Percentiles rank a stretch among this genome's conserved stretches.
Conservation (phyloP, 2,113 vertebrate species). For the Vulpes ferrilata region DNA sequence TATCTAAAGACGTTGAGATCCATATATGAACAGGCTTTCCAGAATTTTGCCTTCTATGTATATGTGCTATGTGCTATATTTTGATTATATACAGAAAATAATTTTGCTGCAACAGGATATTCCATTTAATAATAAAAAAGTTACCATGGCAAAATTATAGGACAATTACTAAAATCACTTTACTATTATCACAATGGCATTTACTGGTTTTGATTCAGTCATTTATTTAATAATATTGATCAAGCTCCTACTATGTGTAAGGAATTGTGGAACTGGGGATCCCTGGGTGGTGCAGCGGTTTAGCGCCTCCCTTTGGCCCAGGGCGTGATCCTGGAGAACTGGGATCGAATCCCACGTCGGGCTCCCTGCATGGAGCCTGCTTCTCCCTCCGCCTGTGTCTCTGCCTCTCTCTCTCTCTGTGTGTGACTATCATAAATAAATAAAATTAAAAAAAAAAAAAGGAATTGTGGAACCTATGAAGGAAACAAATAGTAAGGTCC, state of each 20-base stretch:
- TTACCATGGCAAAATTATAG: neutral
- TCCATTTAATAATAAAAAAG: neutral
- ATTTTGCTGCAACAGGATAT: neutral
- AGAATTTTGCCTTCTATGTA: neutral
- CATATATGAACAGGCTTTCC: neutral
- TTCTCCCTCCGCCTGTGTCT: too few species aligned
- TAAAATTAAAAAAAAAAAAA: neutral
- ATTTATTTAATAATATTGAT: neutral
- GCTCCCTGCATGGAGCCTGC: too few species aligned
- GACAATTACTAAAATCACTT: neutral
- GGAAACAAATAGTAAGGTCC: neutral
- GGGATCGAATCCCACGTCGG: too few species aligned
- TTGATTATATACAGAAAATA: slow-evolving; percentile 36
- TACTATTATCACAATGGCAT: neutral
- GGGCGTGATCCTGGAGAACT: too few species aligned
- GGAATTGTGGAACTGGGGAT: neutral
- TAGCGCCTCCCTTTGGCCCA: too few species aligned
- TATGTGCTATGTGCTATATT: neutral
- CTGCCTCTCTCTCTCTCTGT: too few species aligned
- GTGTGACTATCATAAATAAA: too few species aligned
- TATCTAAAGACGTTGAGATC: slow-evolving; percentile 1
- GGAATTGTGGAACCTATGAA: neutral
- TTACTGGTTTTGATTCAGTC: neutral
- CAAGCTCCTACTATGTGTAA: neutral
- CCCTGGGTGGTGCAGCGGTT: too few species aligned